Percentiles rank a stretch among this genome's conserved stretches.
phyloP scores from a whole-genome alignment of 1,140 invertebrate species.

The Lordiphosa collinella region DNA sequence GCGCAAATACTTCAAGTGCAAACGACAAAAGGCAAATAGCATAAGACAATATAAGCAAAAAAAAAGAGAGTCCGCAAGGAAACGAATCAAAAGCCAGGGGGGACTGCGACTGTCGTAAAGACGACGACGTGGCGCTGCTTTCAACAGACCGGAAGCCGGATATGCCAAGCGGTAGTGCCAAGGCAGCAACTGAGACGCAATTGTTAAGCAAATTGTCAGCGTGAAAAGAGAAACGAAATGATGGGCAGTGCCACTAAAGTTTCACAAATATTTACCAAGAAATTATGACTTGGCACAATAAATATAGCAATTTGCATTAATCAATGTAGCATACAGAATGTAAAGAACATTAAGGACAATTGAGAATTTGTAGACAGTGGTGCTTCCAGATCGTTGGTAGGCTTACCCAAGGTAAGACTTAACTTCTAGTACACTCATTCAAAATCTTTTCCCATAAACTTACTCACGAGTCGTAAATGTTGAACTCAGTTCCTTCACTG shows the following conservation, averaged over 20 bases:
- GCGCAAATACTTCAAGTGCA: conserved; percentile 59
- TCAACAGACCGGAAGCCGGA: conserved; percentile 63
- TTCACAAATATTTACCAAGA: conserved; percentile 52
- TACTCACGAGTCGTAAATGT: too few relatives aligned
- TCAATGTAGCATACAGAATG: not conserved
- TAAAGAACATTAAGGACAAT: too few relatives aligned
- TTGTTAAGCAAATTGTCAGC: conserved; percentile 53
- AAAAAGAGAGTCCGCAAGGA: not conserved
- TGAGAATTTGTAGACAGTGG: too few relatives aligned
- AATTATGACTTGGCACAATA: conserved; percentile 1
- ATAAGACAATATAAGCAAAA: conserved; percentile 19
- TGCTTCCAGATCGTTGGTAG: too few relatives aligned
- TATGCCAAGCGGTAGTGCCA: conserved; percentile 64
- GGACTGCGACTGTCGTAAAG: conserved; percentile 44
- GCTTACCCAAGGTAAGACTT: too few relatives aligned
- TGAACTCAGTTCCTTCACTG: too few relatives aligned
- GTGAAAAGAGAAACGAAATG: not conserved
- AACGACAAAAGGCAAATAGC: conserved; percentile 45
- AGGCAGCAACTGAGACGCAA: conserved; percentile 36
- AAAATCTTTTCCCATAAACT: too few relatives aligned
- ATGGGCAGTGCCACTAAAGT: conserved; percentile 14
- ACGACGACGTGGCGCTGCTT: conserved; percentile 54
- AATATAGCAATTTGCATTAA: conserved; percentile 1
- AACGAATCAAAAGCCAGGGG: not conserved
- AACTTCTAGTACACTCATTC: too few relatives aligned